Evolutionary conservation across 2,888 invertebrate species (phyloP), one percentile per base, ranked within the genome.

Genomic region (Clanis bilineata): DNA sequence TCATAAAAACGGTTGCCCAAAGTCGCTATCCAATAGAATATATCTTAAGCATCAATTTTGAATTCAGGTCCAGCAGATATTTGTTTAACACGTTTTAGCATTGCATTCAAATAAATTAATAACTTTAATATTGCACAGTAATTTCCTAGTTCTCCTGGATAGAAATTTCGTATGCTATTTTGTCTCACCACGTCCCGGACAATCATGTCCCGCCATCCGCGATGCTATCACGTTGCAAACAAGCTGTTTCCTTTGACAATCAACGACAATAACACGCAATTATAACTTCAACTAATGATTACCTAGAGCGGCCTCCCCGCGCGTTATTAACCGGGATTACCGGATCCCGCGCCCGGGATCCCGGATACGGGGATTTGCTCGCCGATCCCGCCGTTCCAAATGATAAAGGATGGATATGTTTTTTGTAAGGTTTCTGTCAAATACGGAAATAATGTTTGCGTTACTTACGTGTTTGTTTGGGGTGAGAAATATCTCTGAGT

Each of bases 261-360:
- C 76, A 77, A 77, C 74, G 76, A 79, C 80, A 83, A 83, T 84
- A 84, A 83, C 79, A 65, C 71, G 76, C 73, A 89, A 90, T 90
- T 90, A 89, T 87, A 89, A 87, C 77, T 83, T 74, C 77, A 77
- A 76, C 83, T 86, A 86, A 87, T 83, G 80, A 86, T 88, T 89
- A 89, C 85, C 83, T 84, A 72, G 63, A 73, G 70, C 76, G 73
- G 77, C 72, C 74, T 72, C 70, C 80, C 80, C 81, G 77, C 80
- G 84, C 88, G 88, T 88, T 88, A 90, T 90, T 90, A 90, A 89
- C 90, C 90, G 86, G 91, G 90, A 90, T 91, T 90, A 91, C 89
- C 82, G 88, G 88, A 86, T 87, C 83, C 76, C 79, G 80, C 77
- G 41, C 73, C 77, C 79, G 77, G 77, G 82, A 82, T 85, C 86